These are phyloP conservation scores for Poicephalus gulielmi DNA, from an alignment of 2,113 vertebrate species.

Conservation along the genomic window DNA sequence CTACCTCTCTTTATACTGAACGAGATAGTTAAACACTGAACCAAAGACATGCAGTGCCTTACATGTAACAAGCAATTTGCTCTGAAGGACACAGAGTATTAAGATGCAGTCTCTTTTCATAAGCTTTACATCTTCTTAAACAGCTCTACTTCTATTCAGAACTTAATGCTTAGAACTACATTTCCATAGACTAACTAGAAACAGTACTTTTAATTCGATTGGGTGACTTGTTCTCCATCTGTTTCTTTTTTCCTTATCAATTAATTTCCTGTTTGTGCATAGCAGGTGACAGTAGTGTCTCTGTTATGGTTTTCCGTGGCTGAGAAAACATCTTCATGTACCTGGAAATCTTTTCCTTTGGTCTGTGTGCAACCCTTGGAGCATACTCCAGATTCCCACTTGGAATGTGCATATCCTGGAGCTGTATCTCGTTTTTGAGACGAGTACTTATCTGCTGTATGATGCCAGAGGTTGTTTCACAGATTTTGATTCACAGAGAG, in stretches of 20 bases:
- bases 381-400: neutral
- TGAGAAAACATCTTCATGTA: neutral
- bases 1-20: slow-evolving; percentile 74
- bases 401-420: neutral
- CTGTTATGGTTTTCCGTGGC: neutral
- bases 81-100: slow-evolving; percentile 60
- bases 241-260: neutral
- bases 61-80: slow-evolving; percentile 58
- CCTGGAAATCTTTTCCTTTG: neutral
- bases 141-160: slow-evolving; percentile 44
- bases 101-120: slow-evolving; percentile 39
- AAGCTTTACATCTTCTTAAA: slow-evolving; percentile 58
- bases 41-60: slow-evolving; percentile 86
- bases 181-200: slow-evolving; percentile 24
- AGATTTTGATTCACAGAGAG: neutral
- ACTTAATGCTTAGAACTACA: neutral
- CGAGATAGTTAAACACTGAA: slow-evolving; percentile 74
- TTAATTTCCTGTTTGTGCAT: neutral
- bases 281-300: neutral
- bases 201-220: neutral
- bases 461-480: neutral
- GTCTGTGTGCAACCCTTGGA: neutral
- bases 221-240: neutral
- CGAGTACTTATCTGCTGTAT: neutral
- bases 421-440: neutral